phyloP scores from a whole-genome alignment of 2,797 vertebrate species.

The Hapalemur alaotrensis region DNA sequence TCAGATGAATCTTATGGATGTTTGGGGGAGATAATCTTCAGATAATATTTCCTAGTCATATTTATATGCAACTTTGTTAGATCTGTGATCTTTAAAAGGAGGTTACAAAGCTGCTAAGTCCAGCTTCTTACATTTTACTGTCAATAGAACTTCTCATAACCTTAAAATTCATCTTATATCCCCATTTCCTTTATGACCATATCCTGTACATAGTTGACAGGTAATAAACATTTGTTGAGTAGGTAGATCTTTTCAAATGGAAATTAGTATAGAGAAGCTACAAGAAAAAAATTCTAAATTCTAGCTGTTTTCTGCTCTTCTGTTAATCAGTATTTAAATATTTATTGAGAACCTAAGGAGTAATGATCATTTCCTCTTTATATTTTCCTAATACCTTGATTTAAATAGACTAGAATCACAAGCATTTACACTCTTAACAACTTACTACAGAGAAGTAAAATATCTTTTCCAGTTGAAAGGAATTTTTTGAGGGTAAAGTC shows the following conservation, averaged over 20 bases:
- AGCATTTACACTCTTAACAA: not conserved
- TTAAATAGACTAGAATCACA: not conserved
- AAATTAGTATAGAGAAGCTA: not conserved
- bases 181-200: not conserved
- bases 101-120: not conserved
- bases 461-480: not conserved
- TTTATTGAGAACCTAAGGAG: not conserved
- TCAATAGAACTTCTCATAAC: not conserved
- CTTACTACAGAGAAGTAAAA: not conserved
- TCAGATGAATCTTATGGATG: not conserved
- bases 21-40: not conserved
- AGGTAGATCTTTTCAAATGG: not conserved
- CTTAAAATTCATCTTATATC: not conserved
- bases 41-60: not conserved
- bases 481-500: not conserved
- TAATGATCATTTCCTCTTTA: not conserved
- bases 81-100: not conserved
- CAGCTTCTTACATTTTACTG: not conserved
- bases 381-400: not conserved
- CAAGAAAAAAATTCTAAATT: slow-evolving; percentile 15
- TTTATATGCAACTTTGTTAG: not conserved
- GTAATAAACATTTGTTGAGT: slow-evolving; percentile 23
- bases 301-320: not conserved
- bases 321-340: slow-evolving; percentile 11
- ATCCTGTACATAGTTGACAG: not conserved